phyloP scores from a whole-genome alignment of 2,888 invertebrate species.

The Elgonia sp. region DNA sequence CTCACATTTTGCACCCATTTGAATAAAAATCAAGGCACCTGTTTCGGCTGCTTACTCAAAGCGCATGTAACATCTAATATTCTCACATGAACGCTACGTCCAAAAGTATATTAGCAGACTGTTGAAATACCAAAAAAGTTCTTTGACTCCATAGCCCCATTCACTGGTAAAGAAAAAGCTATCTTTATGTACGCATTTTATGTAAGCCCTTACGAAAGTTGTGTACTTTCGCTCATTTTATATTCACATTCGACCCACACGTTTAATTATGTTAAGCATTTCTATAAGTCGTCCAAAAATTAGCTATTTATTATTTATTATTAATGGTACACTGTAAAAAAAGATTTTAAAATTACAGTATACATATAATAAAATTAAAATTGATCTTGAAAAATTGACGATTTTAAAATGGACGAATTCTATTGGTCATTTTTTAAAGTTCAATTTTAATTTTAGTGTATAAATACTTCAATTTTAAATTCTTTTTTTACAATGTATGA shows the following conservation, averaged over 20 bases:
- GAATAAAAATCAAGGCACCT: conserved; percentile 61
- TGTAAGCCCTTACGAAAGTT: conserved; percentile 55
- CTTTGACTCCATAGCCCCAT: conserved; percentile 65
- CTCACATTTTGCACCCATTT: conserved; percentile 14
- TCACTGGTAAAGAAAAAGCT: conserved; percentile 64
- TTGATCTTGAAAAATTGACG: no score
- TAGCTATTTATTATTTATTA: conserved; percentile 32
- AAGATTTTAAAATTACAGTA: no score
- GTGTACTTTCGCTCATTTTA: conserved; percentile 63
- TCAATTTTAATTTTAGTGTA: no score
- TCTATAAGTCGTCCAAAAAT: conserved; percentile 35
- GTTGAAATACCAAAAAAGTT: conserved; percentile 69
- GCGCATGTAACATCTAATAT: conserved; percentile 60
- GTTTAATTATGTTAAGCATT: conserved; percentile 66
- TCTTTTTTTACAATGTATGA: no score
- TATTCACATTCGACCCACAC: conserved; percentile 53
- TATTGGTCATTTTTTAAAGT: no score
- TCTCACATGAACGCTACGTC: conserved; percentile 48
- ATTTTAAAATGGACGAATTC: no score
- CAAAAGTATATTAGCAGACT: conserved; percentile 64
- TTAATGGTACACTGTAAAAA: neutral
- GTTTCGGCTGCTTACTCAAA: conserved; percentile 48
- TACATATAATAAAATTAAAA: no score
- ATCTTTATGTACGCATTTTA: conserved; percentile 51
- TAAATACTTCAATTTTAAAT: no score